Base-by-base conservation (phyloP, 2,888 invertebrate species). In the Axea sp. region DNA sequence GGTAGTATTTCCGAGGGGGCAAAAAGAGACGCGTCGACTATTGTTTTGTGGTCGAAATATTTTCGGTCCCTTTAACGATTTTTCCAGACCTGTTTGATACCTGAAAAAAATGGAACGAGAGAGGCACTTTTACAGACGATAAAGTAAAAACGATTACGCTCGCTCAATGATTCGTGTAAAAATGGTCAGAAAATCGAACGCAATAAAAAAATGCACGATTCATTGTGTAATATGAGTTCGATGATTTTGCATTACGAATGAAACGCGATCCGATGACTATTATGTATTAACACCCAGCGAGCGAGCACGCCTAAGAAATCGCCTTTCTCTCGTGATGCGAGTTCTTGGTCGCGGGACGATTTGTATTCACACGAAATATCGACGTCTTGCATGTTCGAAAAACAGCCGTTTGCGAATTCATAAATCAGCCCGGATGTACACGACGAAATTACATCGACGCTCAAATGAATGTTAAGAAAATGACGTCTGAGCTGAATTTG, bases 331-430 rank as follows among this genome's bases (percentile, higher is more conserved):
- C 67, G 73, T 55, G 64, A 62, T 51, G 73, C 64, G 14, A 57
- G 62, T 62, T 73, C 60, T 49, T 45, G 57, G 64, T 28, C 73
- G 14, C 49, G 55, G 45, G 68, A 68, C 73, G 49, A 76, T 72
- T 76, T 72, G 72, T 76, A 76, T 76, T 74, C 76, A 67, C 62
- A 57, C 39, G 51, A 60, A 59, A 72, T 68, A 28, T 60, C 37
- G 15, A 51, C 67, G 45, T 53, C 64, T 76, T 62, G 67, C 73
- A 65, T 15, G 14, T 11, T 41, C 47, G 15, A 45, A 15, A 26
- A 51, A 47, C 30, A 33, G 47, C 67, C 47, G 24, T 8, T n/a
- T 12, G 33, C 47, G 49, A 75, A 55, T 65, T 55, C 15, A 15
- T 43, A 51, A 64, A 43, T 19, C n/a, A n/a, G n/a, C n/a, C n/a